Evolutionary conservation across 2,797 vertebrate genomes (phyloP).

Genomic region (Thunnus albacares): DNA sequence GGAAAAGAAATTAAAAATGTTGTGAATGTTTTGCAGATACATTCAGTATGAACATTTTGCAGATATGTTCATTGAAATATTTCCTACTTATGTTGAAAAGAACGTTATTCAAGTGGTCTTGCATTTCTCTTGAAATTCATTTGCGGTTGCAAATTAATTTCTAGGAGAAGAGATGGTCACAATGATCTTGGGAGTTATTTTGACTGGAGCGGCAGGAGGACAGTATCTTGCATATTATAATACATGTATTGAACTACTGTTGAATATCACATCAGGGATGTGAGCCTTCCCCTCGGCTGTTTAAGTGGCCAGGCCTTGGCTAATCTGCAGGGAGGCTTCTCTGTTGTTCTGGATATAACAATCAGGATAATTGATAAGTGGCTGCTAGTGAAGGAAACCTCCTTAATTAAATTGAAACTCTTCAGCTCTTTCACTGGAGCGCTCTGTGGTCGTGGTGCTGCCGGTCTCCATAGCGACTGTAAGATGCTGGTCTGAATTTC

Average conservation of each 20-base stretch:
- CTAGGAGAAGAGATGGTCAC: not conserved
- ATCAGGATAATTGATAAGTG: conserved; percentile 66
- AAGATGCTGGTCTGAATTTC: conserved; percentile 46
- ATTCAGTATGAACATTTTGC: not conserved
- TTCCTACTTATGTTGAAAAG: not conserved
- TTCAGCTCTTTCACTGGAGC: conserved; percentile 37
- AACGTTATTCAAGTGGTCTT: not conserved
- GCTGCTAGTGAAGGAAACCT: conserved; percentile 48
- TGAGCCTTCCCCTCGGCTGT: not conserved
- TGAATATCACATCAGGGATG: conserved; percentile 16
- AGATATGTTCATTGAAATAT: not conserved
- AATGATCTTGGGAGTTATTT: not conserved
- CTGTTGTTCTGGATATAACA: conserved; percentile 37
- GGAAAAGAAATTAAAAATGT: not conserved
- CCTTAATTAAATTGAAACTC: conserved; percentile 66
- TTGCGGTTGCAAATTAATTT: not conserved
- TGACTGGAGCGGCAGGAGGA: not conserved
- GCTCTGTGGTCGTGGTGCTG: conserved; percentile 11
- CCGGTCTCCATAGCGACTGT: conserved; percentile 68
- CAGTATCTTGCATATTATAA: conserved; percentile 1
- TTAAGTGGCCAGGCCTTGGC: conserved; percentile 2
- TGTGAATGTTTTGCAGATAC: not conserved
- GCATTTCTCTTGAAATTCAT: not conserved
- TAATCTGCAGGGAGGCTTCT: conserved; percentile 25
- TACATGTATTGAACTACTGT: not conserved